phyloP scores from a whole-genome alignment of 2,888 invertebrate genomes.

The Patella depressa region DNA sequence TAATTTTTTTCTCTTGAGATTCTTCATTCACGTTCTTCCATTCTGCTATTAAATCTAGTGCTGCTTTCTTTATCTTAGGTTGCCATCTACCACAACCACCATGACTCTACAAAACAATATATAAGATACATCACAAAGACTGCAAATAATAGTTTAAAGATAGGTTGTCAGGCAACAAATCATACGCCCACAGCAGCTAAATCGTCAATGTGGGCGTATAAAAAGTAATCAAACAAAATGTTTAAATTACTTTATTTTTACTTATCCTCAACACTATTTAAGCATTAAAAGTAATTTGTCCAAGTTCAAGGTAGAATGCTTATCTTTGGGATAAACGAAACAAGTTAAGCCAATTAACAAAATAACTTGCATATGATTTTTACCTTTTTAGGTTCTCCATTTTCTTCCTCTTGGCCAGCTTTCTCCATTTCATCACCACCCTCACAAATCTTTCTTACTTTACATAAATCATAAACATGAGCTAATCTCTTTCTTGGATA shows the following conservation, averaged over 20 bases:
- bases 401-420: constrained; percentile 46
- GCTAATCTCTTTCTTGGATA: constrained; percentile 94
- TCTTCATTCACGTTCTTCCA: constrained; percentile 99
- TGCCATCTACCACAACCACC: constrained; percentile 99
- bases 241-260: no score
- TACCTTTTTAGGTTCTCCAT: constrained; percentile 74
- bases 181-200: no score
- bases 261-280: not conserved
- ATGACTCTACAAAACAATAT: constrained; percentile 76
- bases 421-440: constrained; percentile 98
- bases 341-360: no score
- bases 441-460: constrained; percentile 93
- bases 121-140: no score
- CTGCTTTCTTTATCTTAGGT: constrained; percentile 89
- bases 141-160: no score
- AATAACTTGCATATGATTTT: no score
- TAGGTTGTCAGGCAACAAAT: no score
- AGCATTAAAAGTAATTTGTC: not conserved
- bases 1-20: constrained; percentile 93
- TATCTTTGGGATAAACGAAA: no score
- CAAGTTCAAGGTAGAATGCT: no score
- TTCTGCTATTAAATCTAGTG: constrained; percentile 94
- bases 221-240: no score
- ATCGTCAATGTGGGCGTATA: no score
- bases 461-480: constrained; percentile 97